phyloP scores from a whole-genome alignment of 2,113 vertebrate species.

The Porphyrio hochstetteri region DNA sequence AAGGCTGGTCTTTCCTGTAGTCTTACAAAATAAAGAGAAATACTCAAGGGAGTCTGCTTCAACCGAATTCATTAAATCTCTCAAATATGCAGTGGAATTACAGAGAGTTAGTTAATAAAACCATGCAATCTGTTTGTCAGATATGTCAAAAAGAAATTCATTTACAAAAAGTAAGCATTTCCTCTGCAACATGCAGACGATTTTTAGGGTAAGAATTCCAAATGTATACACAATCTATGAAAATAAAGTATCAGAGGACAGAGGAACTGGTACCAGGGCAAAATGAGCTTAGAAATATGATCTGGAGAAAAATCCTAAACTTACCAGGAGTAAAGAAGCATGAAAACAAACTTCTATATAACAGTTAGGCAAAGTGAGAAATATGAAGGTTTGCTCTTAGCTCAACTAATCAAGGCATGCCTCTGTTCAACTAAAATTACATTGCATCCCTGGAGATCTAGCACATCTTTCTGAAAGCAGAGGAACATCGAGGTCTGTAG shows the following conservation, averaged over 20 bases:
- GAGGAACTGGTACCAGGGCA: not conserved
- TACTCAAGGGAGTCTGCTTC: not conserved
- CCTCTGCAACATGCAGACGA: not conserved
- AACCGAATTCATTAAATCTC: slow-evolving; percentile 45
- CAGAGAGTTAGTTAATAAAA: slow-evolving; percentile 59
- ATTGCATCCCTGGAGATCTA: not conserved
- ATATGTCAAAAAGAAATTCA: slow-evolving; percentile 28
- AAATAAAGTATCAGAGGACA: not conserved
- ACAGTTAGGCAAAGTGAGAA: not conserved
- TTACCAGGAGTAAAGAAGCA: not conserved
- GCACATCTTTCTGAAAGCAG: not conserved
- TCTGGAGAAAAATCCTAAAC: not conserved
- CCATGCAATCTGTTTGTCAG: slow-evolving; percentile 24
- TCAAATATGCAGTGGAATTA: slow-evolving; percentile 66
- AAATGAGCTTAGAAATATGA: not conserved
- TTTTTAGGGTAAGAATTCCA: not conserved
- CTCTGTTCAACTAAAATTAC: slow-evolving; percentile 2
- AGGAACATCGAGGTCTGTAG: not conserved
- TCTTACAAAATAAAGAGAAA: slow-evolving; percentile 15
- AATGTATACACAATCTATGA: not conserved
- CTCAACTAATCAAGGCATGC: not conserved
- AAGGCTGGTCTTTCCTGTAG: slow-evolving; percentile 25
- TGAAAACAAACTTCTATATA: not conserved
- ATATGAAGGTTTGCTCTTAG: not conserved
- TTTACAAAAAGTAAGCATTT: slow-evolving; percentile 33